Base-by-base conservation (phyloP, 2,797 vertebrate species). In the Phoeniculus purpureus region DNA sequence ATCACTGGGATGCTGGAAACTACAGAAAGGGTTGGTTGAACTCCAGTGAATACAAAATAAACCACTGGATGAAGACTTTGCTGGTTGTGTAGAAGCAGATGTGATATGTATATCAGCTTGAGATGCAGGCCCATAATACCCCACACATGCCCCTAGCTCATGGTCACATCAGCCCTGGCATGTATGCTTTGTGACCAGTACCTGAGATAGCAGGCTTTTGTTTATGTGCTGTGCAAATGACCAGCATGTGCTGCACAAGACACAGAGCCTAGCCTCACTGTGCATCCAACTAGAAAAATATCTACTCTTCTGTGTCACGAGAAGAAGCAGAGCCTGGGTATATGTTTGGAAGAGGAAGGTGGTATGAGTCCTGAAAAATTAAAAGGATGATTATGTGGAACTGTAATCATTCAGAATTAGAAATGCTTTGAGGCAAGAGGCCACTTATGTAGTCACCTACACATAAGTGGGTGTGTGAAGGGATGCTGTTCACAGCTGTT, bases 211-310 rank as follows among this genome's bases (percentile, higher is more conserved):
- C 34, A 29, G 58, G 27, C 10, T 64, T 5, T 23, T 43, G 25
- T 21, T 73, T 64, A 12, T 16, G 10, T 17, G 10, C 34, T 1
- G 4, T 43, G 31, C 16, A 52, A 34, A 27, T 48, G 25, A n/a
- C 40, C 72, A 61, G 17, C 0, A 1, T 5, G 29, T 51, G 71
- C 62, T 48, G 14, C 51, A 18, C 0, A 0, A 52, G 68, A 64
- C 6, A 23, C 14, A 58, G 37, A 79, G 21, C n/a, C 45, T 76
- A 37, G 27, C 81, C 22, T 76, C 75, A 43, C 34, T 25, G 6
- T 5, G 1, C 31, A 20, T 29, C 11, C 20, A 43, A 23, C 58
- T 70, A n/a, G 40, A 66, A 74, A 59, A 85, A 29, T 11, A 50
- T 26, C 32, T 68, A 2, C 73, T 37, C 19, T 32, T 58, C 12